These are phyloP conservation scores for Latrodectus geometricus DNA, from an alignment of 1,140 invertebrate species.

Conservation along the genomic window DNA sequence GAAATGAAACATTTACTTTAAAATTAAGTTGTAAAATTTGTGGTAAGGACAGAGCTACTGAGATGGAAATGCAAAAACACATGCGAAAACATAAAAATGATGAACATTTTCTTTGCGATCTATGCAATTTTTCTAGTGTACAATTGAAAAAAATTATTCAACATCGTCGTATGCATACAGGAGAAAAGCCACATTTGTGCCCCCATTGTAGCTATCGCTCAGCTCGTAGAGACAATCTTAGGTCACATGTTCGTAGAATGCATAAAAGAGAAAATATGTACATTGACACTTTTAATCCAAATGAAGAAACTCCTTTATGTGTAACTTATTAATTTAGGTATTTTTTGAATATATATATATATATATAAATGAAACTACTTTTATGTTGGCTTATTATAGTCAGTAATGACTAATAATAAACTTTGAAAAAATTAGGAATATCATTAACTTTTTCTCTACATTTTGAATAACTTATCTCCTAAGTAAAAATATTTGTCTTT, in stretches of 20 bases:
- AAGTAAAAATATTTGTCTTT: too few species aligned
- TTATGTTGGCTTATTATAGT: too few species aligned
- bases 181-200: slow-evolving; percentile 74
- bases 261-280: slow-evolving; percentile 72
- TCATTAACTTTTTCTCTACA: too few species aligned
- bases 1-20: slow-evolving; percentile 61
- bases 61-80: slow-evolving; percentile 72
- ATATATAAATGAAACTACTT: not conserved
- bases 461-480: too few species aligned
- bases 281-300: slow-evolving; percentile 67
- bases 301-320: slow-evolving; percentile 36
- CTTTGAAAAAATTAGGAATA: too few species aligned
- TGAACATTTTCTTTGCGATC: slow-evolving; percentile 74
- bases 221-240: slow-evolving; percentile 73
- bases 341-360: slow-evolving; percentile 5
- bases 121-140: slow-evolving; percentile 74
- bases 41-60: slow-evolving; percentile 72
- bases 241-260: slow-evolving; percentile 73
- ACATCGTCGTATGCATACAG: slow-evolving; percentile 73
- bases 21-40: slow-evolving; percentile 74
- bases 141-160: slow-evolving; percentile 72
- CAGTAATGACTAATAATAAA: too few species aligned
- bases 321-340: slow-evolving; percentile 32
- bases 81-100: slow-evolving; percentile 74
- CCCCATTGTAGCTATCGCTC: slow-evolving; percentile 74